Evolutionary conservation across 1,140 invertebrate species (phyloP).

Genomic region (Phthorimaea operculella): DNA sequence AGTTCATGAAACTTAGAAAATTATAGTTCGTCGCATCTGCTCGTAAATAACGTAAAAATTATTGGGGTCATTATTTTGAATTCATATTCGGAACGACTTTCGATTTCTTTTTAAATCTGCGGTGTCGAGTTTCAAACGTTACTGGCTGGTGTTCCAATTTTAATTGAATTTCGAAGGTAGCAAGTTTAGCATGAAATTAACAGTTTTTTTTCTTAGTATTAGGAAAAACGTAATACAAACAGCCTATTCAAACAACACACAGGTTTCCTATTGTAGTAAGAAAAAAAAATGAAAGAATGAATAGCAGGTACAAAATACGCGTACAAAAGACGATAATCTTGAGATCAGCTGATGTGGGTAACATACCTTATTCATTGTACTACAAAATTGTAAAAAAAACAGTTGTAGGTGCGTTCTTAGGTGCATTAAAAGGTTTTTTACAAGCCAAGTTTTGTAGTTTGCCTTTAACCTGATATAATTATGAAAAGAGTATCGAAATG

Average conservation of each 20-base stretch:
- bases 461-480: too few relatives aligned
- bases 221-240: not conserved
- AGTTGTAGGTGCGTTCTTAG: too few relatives aligned
- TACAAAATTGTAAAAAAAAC: too few relatives aligned
- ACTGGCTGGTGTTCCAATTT: not conserved
- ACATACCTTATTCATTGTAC: too few relatives aligned
- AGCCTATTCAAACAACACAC: not conserved
- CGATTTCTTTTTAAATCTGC: not conserved
- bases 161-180: not conserved
- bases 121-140: not conserved
- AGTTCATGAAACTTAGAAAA: constrained; percentile 20
- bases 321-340: not conserved
- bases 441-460: too few relatives aligned
- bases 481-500: too few relatives aligned
- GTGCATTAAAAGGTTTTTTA: too few relatives aligned
- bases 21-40: constrained; percentile 27
- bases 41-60: constrained; percentile 13
- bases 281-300: not conserved
- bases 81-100: not conserved
- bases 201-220: not conserved
- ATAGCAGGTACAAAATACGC: not conserved
- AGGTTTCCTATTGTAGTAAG: not conserved
- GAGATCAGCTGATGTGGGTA: not conserved
- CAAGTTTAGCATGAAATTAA: not conserved
- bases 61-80: not conserved